phyloP scores from a whole-genome alignment of 53 echinoderm and acorn worm genomes.

The Actinopyga echinites region DNA sequence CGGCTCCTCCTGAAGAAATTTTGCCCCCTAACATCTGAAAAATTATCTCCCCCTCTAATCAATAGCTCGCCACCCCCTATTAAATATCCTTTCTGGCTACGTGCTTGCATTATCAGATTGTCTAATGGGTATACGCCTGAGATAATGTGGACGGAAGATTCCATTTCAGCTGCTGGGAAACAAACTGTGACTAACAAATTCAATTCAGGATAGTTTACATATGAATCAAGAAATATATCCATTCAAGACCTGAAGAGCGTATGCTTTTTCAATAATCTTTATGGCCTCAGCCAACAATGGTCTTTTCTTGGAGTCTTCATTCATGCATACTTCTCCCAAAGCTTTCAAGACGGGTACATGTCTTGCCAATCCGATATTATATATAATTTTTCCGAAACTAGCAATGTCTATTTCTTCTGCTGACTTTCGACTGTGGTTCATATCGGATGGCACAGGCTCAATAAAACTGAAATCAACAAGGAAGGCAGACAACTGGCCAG shows the following conservation, averaged over 20 bases:
- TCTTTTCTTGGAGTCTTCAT: slow-evolving; percentile 12
- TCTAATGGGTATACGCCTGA: too few species aligned
- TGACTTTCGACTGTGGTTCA: background rate
- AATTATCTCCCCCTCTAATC: too few species aligned
- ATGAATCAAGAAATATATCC: slow-evolving; percentile 7
- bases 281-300: background rate
- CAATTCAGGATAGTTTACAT: too few species aligned
- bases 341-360: background rate
- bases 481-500: slow-evolving; percentile 1
- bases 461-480: slow-evolving; percentile 12
- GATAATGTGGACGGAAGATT: too few species aligned
- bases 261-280: slow-evolving; percentile 20
- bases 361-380: slow-evolving; percentile 11
- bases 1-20: too few species aligned
- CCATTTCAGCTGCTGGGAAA: too few species aligned
- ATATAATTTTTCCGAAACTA: slow-evolving; percentile 6
- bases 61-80: too few species aligned
- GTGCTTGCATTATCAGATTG: too few species aligned
- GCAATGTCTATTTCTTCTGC: background rate
- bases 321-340: slow-evolving; percentile 11
- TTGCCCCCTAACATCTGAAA: too few species aligned
- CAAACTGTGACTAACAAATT: too few species aligned
- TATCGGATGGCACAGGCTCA: background rate
- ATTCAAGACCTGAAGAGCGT: slow-evolving; percentile 13
- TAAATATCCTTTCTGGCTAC: too few species aligned